These are phyloP conservation scores for Beroe forskalii DNA, from an alignment of 37 sponge, comb jelly and placozoan genomes.

Conservation along the genomic window DNA sequence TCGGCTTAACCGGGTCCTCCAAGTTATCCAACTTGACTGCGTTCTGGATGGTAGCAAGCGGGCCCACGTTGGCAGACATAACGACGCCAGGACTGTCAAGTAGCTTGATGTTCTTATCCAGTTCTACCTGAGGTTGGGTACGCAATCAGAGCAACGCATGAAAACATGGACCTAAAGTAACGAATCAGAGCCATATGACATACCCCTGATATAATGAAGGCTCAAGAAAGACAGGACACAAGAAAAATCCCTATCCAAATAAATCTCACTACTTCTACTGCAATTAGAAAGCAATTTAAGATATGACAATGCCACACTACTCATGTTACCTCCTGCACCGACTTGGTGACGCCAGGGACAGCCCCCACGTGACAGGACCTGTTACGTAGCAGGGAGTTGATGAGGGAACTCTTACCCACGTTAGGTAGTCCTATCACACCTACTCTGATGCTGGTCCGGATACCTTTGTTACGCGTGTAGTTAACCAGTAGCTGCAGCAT, in stretches of 20 bases:
- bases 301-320: no score
- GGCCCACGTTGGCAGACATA: constrained; percentile 69
- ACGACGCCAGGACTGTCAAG: constrained; percentile 94
- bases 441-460: constrained; percentile 88
- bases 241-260: no score
- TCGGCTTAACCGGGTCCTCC: constrained; percentile 49
- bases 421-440: constrained; percentile 98
- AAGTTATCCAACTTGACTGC: constrained; percentile 36
- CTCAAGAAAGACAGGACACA: no score
- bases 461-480: constrained; percentile 87
- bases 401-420: constrained; percentile 97
- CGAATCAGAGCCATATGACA: no score
- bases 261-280: no score
- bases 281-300: no score
- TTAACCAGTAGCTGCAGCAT: constrained; percentile 79
- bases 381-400: constrained; percentile 89
- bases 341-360: constrained; percentile 92
- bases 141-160: no score
- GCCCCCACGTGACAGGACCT: constrained; percentile 89
- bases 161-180: no score
- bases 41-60: constrained; percentile 61
- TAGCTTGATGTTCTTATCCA: constrained; percentile 93
- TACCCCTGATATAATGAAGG: no score
- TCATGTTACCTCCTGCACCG: constrained; percentile 42
- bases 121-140: constrained; percentile 83